These are phyloP conservation scores for Cercopithecus mitis DNA, from an alignment of 2,797 vertebrate genomes.

Conservation along the genomic window DNA sequence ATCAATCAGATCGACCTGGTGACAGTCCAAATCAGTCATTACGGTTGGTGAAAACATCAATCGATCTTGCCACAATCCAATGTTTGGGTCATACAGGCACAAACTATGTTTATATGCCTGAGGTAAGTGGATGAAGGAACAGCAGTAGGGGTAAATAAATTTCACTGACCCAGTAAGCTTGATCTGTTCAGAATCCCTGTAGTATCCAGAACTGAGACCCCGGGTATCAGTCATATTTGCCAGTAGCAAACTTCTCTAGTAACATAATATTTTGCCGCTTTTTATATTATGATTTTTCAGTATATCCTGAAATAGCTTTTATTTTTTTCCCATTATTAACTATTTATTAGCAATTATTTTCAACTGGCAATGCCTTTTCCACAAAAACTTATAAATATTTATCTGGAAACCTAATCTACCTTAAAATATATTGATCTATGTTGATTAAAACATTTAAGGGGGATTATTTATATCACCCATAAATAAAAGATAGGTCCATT, in stretches of 20 bases:
- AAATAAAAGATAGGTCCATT: neutral
- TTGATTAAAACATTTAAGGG: neutral
- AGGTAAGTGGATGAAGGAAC: neutral
- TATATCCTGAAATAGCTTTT: neutral
- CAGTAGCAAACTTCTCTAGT: neutral
- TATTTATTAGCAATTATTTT: neutral
- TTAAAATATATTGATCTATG: neutral
- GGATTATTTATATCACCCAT: neutral
- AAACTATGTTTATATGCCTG: neutral
- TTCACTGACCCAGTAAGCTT: neutral
- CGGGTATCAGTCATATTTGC: neutral
- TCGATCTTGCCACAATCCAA: conserved; percentile 1
- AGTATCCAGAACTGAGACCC: neutral
- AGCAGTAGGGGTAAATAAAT: neutral
- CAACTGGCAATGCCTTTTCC: neutral
- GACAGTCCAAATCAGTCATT: conserved; percentile 26
- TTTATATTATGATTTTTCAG: neutral
- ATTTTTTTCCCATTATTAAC: neutral
- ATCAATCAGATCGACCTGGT: conserved; percentile 58
- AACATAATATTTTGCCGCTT: neutral
- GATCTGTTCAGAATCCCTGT: neutral
- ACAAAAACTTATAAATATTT: neutral
- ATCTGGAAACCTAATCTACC: neutral
- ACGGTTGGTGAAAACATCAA: neutral
- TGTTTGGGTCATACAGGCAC: neutral